Evolutionary conservation across 2,888 invertebrate genomes (phyloP), one percentile per base, ranked within the genome.

Genomic region (Chymomyza amoena): DNA sequence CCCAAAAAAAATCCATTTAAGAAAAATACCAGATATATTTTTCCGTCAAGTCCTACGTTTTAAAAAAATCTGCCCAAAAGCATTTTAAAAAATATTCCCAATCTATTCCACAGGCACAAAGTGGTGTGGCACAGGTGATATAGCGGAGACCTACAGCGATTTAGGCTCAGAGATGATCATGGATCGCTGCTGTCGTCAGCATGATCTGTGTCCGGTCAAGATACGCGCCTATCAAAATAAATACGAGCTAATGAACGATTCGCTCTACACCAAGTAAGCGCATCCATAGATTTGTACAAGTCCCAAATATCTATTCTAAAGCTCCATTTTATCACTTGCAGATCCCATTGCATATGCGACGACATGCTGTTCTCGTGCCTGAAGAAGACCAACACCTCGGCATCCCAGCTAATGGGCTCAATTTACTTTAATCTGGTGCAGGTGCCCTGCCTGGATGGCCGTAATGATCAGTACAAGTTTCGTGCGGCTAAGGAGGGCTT

Each of bases 41-140:
- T 25, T 2, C 25, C 25, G 25, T 25, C 25, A 4, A 25, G 25
- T 25, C 25, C 4, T 25, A 25, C 0, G 2, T 4, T 25, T 25
- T n/a, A 3, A 25, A 25, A 7, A 36, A 6, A 36, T 36, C 6
- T 36, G 6, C 7, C 7, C 9, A 36, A 9, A 36, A 36, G 4
- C 39, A 2, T 45, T 10, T 13, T 0, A n/a, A 13, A 4, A 45
- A 10, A 10, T 50, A 39, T 13, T 61, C 52, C 36, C 15, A 36
- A n/a, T 52, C 18, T 13, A 32, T 91, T 39, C 32, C 91, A 0
- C 90, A 97, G 97, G 97, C 75, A 97, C 97, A 52, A 97, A 97
- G 91, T 97, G 97, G 97, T 98, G 98, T 89, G 98, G 98, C 18
- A 95, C 96, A 0, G 97, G 97, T 0, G 97, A 97, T 91, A 95